These are phyloP conservation scores for Molorchus minor DNA, from an alignment of 2,888 invertebrate genomes.

Conservation along the genomic window DNA sequence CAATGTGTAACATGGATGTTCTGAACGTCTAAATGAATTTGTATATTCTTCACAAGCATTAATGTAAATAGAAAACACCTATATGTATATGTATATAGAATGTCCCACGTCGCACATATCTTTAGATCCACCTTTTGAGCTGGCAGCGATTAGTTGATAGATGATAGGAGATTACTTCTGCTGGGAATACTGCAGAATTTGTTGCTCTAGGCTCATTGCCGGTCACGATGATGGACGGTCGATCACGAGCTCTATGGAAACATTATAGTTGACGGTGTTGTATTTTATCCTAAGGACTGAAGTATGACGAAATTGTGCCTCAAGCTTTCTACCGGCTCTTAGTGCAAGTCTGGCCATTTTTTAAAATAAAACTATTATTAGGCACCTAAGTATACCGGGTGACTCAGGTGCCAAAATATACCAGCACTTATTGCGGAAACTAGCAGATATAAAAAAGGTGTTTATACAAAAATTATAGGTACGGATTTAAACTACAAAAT, in stretches of 20 bases:
- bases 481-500: no score
- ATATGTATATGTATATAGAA: no score
- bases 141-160: constrained; percentile 41
- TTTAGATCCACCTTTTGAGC: constrained; percentile 8
- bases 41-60: no score
- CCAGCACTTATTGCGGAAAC: no score
- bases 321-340: no score
- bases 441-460: no score
- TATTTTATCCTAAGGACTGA: constrained; percentile 2
- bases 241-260: constrained; percentile 51
- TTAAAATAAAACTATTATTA: neutral
- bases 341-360: neutral
- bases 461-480: no score
- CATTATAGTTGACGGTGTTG: constrained; percentile 39
- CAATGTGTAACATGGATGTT: no score
- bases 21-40: no score
- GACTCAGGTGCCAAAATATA: no score
- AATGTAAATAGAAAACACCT: no score
- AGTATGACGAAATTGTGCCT: constrained; percentile 17
- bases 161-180: constrained; percentile 48
- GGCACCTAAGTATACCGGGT: no score
- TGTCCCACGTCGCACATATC: neutral
- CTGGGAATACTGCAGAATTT: constrained; percentile 47
- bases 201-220: constrained; percentile 45
- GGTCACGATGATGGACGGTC: constrained; percentile 55